These are phyloP conservation scores for Hybos culiciformis DNA, from an alignment of 2,888 invertebrate genomes.

Conservation along the genomic window DNA sequence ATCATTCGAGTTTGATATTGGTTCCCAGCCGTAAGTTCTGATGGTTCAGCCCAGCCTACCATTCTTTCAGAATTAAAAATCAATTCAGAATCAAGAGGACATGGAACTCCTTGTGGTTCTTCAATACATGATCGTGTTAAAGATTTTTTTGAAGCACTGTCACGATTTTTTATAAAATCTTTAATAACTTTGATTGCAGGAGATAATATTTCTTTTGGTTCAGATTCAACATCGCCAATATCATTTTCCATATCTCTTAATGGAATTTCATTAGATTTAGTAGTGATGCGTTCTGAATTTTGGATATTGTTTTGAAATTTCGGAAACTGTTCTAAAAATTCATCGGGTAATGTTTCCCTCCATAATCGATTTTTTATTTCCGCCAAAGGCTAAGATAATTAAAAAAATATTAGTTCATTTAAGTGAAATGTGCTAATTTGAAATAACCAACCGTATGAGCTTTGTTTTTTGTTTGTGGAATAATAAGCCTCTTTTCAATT, in stretches of 20 bases:
- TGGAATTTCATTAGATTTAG: background rate
- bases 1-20: conserved; percentile 17
- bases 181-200: conserved; percentile 29
- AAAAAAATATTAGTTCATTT: background rate
- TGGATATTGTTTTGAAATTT: background rate
- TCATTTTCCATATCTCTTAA: background rate
- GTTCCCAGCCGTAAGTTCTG: conserved; percentile 22
- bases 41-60: conserved; percentile 59
- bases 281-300: conserved; percentile 25
- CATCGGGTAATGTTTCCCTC: conserved; percentile 1
- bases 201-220: conserved; percentile 16
- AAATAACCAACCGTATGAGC: conserved; percentile 21
- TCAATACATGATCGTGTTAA: conserved; percentile 15
- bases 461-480: conserved; percentile 26
- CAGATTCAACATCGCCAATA: conserved; percentile 1
- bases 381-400: conserved; percentile 8
- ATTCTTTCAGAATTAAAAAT: conserved; percentile 39
- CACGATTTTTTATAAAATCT: conserved; percentile 28
- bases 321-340: background rate
- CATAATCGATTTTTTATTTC: conserved; percentile 10
- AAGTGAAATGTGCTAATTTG: background rate
- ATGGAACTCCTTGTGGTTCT: background rate
- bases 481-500: conserved; percentile 30
- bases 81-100: conserved; percentile 8
- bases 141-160: conserved; percentile 23